Conservation (phyloP, 2,797 vertebrate genomes). For the Paramormyrops hopkinsi region DNA sequence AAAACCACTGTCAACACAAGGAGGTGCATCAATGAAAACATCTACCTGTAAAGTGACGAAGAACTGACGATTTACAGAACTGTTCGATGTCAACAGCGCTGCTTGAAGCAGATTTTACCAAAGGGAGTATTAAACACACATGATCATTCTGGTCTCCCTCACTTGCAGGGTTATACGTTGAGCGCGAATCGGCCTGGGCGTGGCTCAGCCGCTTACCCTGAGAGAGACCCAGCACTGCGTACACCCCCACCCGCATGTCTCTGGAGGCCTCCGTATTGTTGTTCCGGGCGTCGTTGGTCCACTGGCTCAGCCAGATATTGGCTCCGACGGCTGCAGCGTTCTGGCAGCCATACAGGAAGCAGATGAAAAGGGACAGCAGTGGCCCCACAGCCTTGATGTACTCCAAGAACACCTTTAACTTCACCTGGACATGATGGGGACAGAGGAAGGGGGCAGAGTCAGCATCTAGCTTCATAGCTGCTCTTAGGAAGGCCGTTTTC, state of each 20-base stretch:
- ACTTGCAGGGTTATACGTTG: not conserved
- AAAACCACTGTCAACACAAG: not conserved
- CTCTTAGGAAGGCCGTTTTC: not conserved
- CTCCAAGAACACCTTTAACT: conserved; percentile 77
- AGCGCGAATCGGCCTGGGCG: not conserved
- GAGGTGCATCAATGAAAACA: not conserved
- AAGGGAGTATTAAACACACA: not conserved
- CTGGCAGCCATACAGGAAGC: conserved; percentile 79
- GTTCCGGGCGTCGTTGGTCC: conserved; percentile 70
- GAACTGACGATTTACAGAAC: not conserved
- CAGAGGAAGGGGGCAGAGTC: not conserved
- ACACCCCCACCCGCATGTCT: conserved; percentile 75
- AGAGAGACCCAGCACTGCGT: conserved; percentile 77
- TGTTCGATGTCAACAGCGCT: not conserved
- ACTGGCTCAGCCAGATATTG: conserved; percentile 88
- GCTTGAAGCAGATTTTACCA: not conserved
- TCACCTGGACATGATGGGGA: conserved; percentile 66
- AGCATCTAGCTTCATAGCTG: not conserved
- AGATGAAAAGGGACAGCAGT: conserved; percentile 66
- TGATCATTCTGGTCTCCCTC: not conserved
- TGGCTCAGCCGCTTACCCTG: conserved; percentile 68
- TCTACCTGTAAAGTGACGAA: not conserved
- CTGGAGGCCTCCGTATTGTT: conserved; percentile 59
- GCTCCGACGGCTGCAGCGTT: conserved; percentile 79
- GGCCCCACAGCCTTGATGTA: conserved; percentile 78